phyloP scores from a whole-genome alignment of 92 coral and sea anemone genomes.

The Umimayanthus kanabou region DNA sequence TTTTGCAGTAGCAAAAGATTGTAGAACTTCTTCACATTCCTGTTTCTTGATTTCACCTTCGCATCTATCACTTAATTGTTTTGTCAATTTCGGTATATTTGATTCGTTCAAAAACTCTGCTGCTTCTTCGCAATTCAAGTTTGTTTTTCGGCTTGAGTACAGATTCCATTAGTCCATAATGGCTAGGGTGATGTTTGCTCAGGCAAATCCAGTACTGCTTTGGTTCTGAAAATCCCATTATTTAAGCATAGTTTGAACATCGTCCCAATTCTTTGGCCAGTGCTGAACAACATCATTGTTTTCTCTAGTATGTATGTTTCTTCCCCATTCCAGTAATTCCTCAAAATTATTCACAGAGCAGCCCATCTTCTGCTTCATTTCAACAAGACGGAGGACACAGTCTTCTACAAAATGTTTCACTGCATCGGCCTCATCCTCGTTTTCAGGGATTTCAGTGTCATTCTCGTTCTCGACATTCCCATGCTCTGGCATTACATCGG shows the following conservation, averaged over 20 bases:
- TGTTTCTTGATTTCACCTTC: too few relatives aligned
- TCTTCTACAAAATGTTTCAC: slow-evolving; percentile 48
- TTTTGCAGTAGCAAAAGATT: too few relatives aligned
- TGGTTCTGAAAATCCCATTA: slow-evolving; percentile 48
- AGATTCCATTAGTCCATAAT: slow-evolving; percentile 45
- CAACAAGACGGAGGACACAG: slow-evolving; percentile 50
- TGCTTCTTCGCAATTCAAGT: too few relatives aligned
- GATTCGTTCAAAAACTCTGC: too few relatives aligned
- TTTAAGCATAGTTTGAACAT: slow-evolving; percentile 33
- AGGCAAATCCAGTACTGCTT: slow-evolving; percentile 55
- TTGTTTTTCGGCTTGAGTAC: too few relatives aligned
- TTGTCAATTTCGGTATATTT: too few relatives aligned
- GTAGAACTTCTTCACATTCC: too few relatives aligned
- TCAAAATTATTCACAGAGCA: slow-evolving; percentile 51
- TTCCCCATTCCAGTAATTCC: slow-evolving; percentile 53
- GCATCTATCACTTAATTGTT: too few relatives aligned
- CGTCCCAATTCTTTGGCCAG: too few relatives aligned
- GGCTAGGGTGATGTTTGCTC: slow-evolving; percentile 46
- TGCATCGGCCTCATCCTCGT: slow-evolving; percentile 42
- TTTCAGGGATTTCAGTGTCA: background rate
- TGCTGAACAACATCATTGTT: slow-evolving; percentile 39
- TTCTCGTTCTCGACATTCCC: background rate
- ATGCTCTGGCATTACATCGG: background rate
- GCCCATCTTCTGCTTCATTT: slow-evolving; percentile 46
- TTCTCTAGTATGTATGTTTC: slow-evolving; percentile 19